These are phyloP conservation scores for Volucella zonaria DNA, from an alignment of 2,888 invertebrate species.

Conservation along the genomic window DNA sequence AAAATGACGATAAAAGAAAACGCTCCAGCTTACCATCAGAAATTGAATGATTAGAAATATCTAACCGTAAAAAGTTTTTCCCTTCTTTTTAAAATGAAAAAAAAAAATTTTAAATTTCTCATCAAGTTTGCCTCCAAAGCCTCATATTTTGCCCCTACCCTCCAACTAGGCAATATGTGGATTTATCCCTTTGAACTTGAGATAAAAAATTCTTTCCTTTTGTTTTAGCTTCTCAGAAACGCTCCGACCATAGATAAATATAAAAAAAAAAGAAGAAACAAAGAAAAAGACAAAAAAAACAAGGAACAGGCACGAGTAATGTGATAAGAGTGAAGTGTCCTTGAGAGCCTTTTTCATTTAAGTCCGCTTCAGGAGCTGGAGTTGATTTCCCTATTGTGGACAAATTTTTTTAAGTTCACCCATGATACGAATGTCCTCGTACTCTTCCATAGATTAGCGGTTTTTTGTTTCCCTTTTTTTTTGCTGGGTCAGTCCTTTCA, in stretches of 20 bases:
- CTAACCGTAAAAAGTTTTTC: no score
- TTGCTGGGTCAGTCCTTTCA: constrained; percentile 31
- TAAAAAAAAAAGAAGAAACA: constrained; percentile 1
- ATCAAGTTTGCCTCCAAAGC: neutral
- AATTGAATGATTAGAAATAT: no score
- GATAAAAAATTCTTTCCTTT: neutral
- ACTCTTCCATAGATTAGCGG: constrained; percentile 25
- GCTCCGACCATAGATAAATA: no score
- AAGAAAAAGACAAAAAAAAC: neutral
- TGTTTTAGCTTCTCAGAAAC: neutral
- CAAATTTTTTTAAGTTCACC: constrained; percentile 25
- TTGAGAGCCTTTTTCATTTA: constrained; percentile 38
- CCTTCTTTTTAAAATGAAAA: neutral
- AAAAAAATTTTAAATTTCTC: neutral
- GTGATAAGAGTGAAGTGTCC: constrained; percentile 37
- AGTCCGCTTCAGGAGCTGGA: constrained; percentile 28
- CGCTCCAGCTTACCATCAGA: no score
- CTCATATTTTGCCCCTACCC: neutral
- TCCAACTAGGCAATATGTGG: constrained; percentile 45
- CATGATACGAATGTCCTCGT: neutral
- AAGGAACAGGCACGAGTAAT: constrained; percentile 10
- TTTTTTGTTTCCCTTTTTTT: constrained; percentile 4
- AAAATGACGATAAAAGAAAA: no score
- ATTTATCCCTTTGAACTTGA: constrained; percentile 25
- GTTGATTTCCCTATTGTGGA: constrained; percentile 13